Evolutionary conservation across 1,140 invertebrate species (phyloP).

Genomic region (Diachasma alloeum): DNA sequence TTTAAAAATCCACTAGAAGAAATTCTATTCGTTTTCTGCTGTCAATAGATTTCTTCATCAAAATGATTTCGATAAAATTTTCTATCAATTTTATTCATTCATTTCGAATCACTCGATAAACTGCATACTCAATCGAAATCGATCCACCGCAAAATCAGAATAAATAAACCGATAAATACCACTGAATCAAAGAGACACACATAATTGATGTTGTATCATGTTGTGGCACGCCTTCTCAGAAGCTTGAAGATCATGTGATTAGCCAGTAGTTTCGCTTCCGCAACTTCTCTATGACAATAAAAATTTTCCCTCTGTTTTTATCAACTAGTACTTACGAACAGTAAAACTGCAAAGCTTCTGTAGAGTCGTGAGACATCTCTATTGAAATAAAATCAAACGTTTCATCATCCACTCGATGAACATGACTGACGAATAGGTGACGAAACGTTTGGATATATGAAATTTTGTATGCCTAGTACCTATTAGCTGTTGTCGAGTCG

Average conservation of each 20-base stretch:
- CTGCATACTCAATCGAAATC: background rate
- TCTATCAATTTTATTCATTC: too few species aligned
- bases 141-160: conserved; percentile 17
- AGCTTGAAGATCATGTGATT: conserved; percentile 29
- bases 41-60: too few species aligned
- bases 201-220: conserved; percentile 45
- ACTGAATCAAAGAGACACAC: conserved; percentile 30
- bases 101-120: too few species aligned
- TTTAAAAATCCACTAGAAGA: too few species aligned
- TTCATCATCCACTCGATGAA: conserved; percentile 40
- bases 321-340: background rate
- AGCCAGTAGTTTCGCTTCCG: conserved; percentile 28
- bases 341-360: conserved; percentile 43
- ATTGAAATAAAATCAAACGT: conserved; percentile 23
- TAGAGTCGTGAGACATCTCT: conserved; percentile 40
- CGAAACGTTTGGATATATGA: conserved; percentile 40
- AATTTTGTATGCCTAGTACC: conserved; percentile 56
- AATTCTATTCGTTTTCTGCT: too few species aligned
- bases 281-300: background rate
- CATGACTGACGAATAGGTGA: conserved; percentile 18
- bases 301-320: background rate
- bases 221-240: conserved; percentile 46
- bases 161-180: conserved; percentile 15
- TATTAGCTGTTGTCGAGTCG: conserved; percentile 62
- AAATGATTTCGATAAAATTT: too few species aligned